Conservation (phyloP, 1,140 invertebrate genomes). For the Aphelenchoides besseyi region DNA sequence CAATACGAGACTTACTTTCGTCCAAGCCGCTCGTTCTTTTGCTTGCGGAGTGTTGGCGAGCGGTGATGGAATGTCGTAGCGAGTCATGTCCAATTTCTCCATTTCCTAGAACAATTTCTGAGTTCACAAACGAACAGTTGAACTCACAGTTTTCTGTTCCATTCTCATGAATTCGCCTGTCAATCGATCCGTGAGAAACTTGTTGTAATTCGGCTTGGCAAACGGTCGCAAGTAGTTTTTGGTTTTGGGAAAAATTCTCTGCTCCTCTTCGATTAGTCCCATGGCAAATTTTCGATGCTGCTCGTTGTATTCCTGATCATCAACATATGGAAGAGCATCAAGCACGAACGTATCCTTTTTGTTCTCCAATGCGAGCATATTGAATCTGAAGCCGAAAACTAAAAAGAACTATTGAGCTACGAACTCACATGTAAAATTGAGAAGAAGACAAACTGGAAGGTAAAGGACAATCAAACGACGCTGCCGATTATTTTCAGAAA, state of each 20-base stretch:
- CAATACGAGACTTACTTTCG: conserved; percentile 21
- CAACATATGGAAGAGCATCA: conserved; percentile 43
- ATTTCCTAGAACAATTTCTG: conserved; percentile 37
- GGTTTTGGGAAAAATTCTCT: conserved; percentile 37
- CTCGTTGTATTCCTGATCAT: conserved; percentile 43
- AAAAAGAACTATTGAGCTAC: too few relatives aligned
- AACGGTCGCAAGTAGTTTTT: conserved; percentile 47
- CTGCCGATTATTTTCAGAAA: not conserved
- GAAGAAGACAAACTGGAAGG: not conserved
- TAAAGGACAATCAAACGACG: not conserved
- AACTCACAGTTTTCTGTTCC: conserved; percentile 39
- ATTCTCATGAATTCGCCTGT: conserved; percentile 32
- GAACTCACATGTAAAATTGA: not conserved
- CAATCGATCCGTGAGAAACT: conserved; percentile 38
- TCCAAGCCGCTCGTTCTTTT: conserved; percentile 43
- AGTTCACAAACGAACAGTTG: not conserved
- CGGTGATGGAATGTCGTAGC: conserved; percentile 46
- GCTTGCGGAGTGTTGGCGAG: conserved; percentile 34
- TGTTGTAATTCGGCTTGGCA: conserved; percentile 42
- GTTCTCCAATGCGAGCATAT: not conserved
- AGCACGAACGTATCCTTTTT: conserved; percentile 10
- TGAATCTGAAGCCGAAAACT: not conserved
- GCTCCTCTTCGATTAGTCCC: conserved; percentile 40
- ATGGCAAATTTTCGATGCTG: conserved; percentile 44
- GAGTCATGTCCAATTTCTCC: conserved; percentile 44